A percentile compares a stretch with the other conserved stretches of the same genome.
Conservation (phyloP, 2,888 invertebrate genomes). For the Drosophila vallismaia region DNA sequence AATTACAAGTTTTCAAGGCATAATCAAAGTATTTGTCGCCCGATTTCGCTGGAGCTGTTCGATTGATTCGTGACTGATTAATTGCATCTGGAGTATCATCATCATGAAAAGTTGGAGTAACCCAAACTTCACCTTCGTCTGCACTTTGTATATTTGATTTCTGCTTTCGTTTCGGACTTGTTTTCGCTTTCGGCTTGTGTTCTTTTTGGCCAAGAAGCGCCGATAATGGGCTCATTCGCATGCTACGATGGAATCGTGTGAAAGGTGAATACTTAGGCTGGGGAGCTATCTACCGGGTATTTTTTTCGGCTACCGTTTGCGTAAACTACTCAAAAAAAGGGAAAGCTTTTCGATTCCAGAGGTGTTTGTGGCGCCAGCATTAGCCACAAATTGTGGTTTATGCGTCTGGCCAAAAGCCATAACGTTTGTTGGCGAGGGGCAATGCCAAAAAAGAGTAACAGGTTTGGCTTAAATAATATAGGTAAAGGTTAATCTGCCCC, state of each 20-base stretch:
- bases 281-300: conserved; percentile 7
- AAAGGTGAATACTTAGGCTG: conserved; percentile 64
- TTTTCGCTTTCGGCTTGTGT: conserved; percentile 44
- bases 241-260: conserved; percentile 56
- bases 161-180: conserved; percentile 52
- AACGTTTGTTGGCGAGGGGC: not conserved
- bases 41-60: conserved; percentile 53
- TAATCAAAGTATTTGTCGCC: conserved; percentile 60
- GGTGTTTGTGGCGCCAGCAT: conserved; percentile 63
- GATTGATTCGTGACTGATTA: conserved; percentile 67
- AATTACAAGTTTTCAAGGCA: conserved; percentile 47
- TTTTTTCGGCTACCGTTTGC: conserved; percentile 60
- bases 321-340: conserved; percentile 57
- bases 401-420: conserved; percentile 50
- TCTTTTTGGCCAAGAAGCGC: conserved; percentile 51
- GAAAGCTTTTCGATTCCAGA: conserved; percentile 56
- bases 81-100: conserved; percentile 56
- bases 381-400: conserved; percentile 52
- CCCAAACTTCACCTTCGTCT: conserved; percentile 3
- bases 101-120: conserved; percentile 1
- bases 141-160: conserved; percentile 39
- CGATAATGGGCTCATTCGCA: conserved; percentile 70
- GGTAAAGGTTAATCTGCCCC: conserved; percentile 35
- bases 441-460: conserved; percentile 9
- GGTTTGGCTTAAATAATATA: conserved; percentile 7